A percentile compares a stretch with the other conserved stretches of the same genome.
phyloP scores from a whole-genome alignment of 2,888 invertebrate species.

The Drosophila silvestris region DNA sequence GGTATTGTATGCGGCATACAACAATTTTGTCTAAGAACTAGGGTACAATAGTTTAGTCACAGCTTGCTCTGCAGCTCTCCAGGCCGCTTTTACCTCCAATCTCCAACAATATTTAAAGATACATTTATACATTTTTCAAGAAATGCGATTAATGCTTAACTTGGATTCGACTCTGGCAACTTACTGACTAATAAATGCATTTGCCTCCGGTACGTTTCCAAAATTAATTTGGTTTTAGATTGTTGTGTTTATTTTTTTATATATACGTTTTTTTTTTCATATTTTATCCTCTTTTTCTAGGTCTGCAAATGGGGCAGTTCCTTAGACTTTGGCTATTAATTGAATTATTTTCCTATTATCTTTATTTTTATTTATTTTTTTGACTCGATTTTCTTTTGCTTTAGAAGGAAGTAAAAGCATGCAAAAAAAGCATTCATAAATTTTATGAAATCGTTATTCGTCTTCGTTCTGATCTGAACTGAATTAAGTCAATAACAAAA shows the following conservation, averaged over 20 bases:
- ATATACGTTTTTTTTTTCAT: slow-evolving; percentile 4
- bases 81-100: slow-evolving; percentile 72
- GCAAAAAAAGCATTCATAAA: slow-evolving; percentile 45
- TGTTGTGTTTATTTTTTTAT: not conserved
- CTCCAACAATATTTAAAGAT: slow-evolving; percentile 51
- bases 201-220: slow-evolving; percentile 83
- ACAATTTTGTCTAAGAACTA: slow-evolving; percentile 35
- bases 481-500: slow-evolving; percentile 32
- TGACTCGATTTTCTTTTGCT: slow-evolving; percentile 33
- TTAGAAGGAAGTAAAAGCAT: slow-evolving; percentile 71
- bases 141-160: slow-evolving; percentile 43
- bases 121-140: slow-evolving; percentile 37
- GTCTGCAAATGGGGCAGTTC: slow-evolving; percentile 24
- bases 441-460: slow-evolving; percentile 28
- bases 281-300: slow-evolving; percentile 10
- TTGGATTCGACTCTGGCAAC: slow-evolving; percentile 53
- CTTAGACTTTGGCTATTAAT: slow-evolving; percentile 47
- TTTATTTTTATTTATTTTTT: slow-evolving; percentile 3
- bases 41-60: slow-evolving; percentile 67
- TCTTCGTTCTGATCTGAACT: slow-evolving; percentile 33
- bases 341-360: slow-evolving; percentile 12
- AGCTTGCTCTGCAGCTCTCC: slow-evolving; percentile 67
- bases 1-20: slow-evolving; percentile 34
- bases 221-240: slow-evolving; percentile 27
- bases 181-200: slow-evolving; percentile 84